Evolutionary conservation across 2,113 vertebrate genomes (phyloP).

Genomic region (Eubucco bourcierii): DNA sequence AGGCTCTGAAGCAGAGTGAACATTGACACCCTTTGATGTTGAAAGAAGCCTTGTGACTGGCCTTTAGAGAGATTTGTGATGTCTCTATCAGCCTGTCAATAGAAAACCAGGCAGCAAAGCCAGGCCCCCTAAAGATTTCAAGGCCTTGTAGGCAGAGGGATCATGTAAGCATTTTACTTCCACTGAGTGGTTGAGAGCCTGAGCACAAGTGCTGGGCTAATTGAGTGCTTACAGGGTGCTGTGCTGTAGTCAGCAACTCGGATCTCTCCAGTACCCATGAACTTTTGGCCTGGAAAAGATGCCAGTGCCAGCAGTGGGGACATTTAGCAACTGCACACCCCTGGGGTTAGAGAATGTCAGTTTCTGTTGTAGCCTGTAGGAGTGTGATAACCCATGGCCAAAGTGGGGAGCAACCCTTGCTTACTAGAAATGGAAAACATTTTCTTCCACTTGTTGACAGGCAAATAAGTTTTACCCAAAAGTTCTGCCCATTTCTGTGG

Average conservation of each 20-base stretch:
- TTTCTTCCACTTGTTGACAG: neutral
- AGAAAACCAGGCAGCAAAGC: conserved; percentile 50
- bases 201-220: fast-evolving
- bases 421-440: neutral
- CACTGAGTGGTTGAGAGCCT: neutral
- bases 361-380: neutral
- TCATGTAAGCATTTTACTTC: conserved; percentile 31
- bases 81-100: conserved; percentile 63
- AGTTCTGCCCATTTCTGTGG: neutral
- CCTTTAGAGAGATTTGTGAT: conserved; percentile 68
- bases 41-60: conserved; percentile 49
- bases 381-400: neutral
- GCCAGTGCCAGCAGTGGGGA: neutral
- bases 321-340: neutral
- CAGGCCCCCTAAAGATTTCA: conserved; percentile 41
- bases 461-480: neutral
- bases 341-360: neutral
- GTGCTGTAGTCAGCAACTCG: neutral
- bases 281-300: neutral
- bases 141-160: neutral
- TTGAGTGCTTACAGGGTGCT: neutral
- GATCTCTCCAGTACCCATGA: neutral
- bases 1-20: conserved; percentile 42
- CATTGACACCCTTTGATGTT: conserved; percentile 64
- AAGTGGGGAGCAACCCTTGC: neutral